Conservation (phyloP, 2,888 invertebrate genomes). For the Yponomeuta evonymella region DNA sequence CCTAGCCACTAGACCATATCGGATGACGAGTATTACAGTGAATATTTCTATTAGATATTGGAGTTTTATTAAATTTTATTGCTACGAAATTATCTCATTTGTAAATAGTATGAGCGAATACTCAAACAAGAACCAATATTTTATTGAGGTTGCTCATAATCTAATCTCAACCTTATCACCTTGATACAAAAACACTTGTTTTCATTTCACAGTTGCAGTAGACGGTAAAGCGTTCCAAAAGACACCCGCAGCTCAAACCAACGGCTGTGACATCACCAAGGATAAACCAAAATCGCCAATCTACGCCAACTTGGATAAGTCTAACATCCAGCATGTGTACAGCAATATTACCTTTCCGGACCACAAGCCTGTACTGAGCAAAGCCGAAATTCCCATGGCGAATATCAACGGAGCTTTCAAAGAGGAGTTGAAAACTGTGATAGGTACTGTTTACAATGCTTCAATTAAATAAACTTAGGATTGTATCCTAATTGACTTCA, state of each 20-base stretch:
- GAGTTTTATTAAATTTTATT: not conserved
- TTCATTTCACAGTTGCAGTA: slow-evolving; percentile 50
- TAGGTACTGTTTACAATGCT: slow-evolving; percentile 23
- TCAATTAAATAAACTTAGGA: too few relatives aligned
- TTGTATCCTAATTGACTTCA: too few relatives aligned
- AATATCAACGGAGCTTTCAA: slow-evolving; percentile 49
- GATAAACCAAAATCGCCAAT: slow-evolving; percentile 40
- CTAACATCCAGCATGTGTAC: slow-evolving; percentile 46
- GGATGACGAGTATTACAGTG: slow-evolving; percentile 37
- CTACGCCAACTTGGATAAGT: slow-evolving; percentile 57
- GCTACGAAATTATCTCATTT: too few relatives aligned
- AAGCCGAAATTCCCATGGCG: slow-evolving; percentile 51
- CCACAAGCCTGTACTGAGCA: slow-evolving; percentile 39
- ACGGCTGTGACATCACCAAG: slow-evolving; percentile 33
- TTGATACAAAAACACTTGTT: not conserved
- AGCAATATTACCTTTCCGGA: slow-evolving; percentile 55
- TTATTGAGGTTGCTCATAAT: not conserved
- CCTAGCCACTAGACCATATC: slow-evolving; percentile 80
- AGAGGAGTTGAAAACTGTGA: slow-evolving; percentile 60
- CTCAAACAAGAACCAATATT: not conserved
- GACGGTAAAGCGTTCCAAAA: slow-evolving; percentile 61
- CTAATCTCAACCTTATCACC: slow-evolving; percentile 7
- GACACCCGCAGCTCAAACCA: slow-evolving; percentile 34
- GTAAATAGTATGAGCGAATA: too few relatives aligned
- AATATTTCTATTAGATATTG: not conserved